Evolutionary conservation across 2,797 vertebrate genomes (phyloP).

Genomic region (Pangasius larnaudii): DNA sequence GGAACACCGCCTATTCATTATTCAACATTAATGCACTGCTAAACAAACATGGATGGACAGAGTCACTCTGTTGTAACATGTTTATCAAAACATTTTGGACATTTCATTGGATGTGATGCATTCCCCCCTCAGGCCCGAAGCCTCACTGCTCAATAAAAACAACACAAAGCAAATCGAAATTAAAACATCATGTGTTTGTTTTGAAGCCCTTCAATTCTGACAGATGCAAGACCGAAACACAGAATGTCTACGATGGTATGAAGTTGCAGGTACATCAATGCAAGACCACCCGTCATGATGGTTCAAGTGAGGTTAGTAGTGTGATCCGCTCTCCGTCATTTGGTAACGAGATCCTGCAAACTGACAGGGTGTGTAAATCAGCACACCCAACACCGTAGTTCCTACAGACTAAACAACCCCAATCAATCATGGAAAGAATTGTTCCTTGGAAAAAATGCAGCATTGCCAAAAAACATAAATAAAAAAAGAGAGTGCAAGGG

Average conservation of each 20-base stretch:
- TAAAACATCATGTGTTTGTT: slow-evolving; percentile 33
- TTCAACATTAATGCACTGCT: slow-evolving; percentile 75
- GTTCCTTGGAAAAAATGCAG: slow-evolving; percentile 76
- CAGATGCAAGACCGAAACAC: slow-evolving; percentile 13
- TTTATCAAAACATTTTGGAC: slow-evolving; percentile 77
- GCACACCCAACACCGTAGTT: slow-evolving; percentile 71
- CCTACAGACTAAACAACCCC: slow-evolving; percentile 92
- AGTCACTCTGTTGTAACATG: slow-evolving; percentile 72
- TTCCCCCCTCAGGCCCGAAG: slow-evolving; percentile 59
- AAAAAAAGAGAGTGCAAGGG: slow-evolving; percentile 64
- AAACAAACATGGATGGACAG: slow-evolving; percentile 78
- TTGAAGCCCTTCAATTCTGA: slow-evolving; percentile 21
- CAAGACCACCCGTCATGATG: slow-evolving; percentile 76
- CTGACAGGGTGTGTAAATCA: slow-evolving; percentile 70
- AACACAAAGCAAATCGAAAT: background rate
- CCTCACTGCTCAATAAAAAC: slow-evolving; percentile 55
- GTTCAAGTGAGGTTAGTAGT: slow-evolving; percentile 68
- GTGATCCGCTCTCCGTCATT: slow-evolving; percentile 61
- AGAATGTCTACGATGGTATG: slow-evolving; percentile 15
- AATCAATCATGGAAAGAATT: slow-evolving; percentile 82
- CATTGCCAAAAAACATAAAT: slow-evolving; percentile 83
- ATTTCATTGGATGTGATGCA: slow-evolving; percentile 72
- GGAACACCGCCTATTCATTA: slow-evolving; percentile 74
- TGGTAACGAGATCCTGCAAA: slow-evolving; percentile 75
- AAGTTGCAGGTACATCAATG: slow-evolving; percentile 33